phyloP scores from a whole-genome alignment of 2,797 vertebrate species.

The Buphagus erythrorhynchus region DNA sequence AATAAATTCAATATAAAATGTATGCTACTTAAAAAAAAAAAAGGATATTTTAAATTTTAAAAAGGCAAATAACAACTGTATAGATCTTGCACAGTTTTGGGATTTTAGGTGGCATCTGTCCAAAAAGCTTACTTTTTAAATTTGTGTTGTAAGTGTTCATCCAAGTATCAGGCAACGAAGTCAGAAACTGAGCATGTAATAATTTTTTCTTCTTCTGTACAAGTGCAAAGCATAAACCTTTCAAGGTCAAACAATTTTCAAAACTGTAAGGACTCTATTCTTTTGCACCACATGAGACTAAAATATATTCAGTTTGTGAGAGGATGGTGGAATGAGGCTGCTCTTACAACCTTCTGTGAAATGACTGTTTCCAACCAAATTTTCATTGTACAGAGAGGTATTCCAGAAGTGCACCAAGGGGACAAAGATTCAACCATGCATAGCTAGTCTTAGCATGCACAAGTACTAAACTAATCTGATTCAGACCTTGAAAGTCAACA shows the following conservation, averaged over 20 bases:
- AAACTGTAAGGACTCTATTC: conserved; percentile 6
- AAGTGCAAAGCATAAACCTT: neutral
- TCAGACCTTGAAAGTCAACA: neutral
- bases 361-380: neutral
- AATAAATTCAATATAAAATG: conserved; percentile 6
- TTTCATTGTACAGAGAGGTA: neutral
- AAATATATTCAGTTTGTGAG: conserved; percentile 15
- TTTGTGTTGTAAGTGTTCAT: conserved; percentile 49
- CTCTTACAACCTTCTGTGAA: neutral
- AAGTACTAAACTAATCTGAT: neutral
- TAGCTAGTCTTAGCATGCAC: neutral
- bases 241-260: conserved; percentile 57
- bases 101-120: conserved; percentile 24
- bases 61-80: conserved; percentile 46
- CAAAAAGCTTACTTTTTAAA: conserved; percentile 42
- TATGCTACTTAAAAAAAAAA: neutral
- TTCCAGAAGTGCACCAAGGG: neutral
- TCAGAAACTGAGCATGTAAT: conserved; percentile 45
- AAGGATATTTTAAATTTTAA: neutral
- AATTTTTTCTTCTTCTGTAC: conserved; percentile 29
- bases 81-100: neutral
- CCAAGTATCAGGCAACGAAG: conserved; percentile 38
- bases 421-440: neutral
- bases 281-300: neutral
- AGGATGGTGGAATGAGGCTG: neutral